phyloP scores from a whole-genome alignment of 2,888 invertebrate species.

The Drosophila pegasa region DNA sequence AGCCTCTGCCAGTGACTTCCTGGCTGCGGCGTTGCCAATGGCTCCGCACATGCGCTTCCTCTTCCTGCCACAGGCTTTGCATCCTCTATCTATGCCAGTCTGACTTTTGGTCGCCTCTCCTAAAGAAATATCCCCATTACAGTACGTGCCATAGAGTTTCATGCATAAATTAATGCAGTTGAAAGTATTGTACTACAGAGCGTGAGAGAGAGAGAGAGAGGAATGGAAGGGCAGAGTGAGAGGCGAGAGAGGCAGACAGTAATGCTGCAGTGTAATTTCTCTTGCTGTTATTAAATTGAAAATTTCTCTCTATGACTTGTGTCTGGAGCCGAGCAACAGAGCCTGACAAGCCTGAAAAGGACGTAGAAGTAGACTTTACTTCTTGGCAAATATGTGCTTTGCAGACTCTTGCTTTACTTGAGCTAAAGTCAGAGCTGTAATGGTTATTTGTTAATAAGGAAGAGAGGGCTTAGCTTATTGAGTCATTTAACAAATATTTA shows the following conservation, averaged over 20 bases:
- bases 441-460: not conserved
- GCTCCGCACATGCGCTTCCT: conserved; percentile 31
- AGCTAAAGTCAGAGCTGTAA: not conserved
- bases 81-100: conserved; percentile 55
- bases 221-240: not conserved
- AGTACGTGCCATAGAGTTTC: conserved; percentile 59
- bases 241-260: conserved; percentile 20
- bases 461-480: too few relatives aligned
- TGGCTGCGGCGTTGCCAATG: conserved; percentile 24
- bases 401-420: conserved; percentile 61
- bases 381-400: conserved; percentile 70
- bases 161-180: conserved; percentile 77
- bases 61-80: conserved; percentile 61
- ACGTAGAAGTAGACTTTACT: conserved; percentile 23
- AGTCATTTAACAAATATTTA: not conserved
- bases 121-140: conserved; percentile 25
- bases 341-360: conserved; percentile 21
- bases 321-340: conserved; percentile 24
- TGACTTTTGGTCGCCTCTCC: conserved; percentile 55
- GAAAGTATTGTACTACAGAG: conserved; percentile 55
- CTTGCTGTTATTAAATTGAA: conserved; percentile 74
- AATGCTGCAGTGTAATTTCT: conserved; percentile 76
- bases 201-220: conserved; percentile 7
- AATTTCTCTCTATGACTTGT: conserved; percentile 62
- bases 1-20: conserved; percentile 39